Percentiles rank a stretch among this genome's conserved stretches.
phyloP scores from a whole-genome alignment of 2,797 vertebrate species.

The Martes flavigula region DNA sequence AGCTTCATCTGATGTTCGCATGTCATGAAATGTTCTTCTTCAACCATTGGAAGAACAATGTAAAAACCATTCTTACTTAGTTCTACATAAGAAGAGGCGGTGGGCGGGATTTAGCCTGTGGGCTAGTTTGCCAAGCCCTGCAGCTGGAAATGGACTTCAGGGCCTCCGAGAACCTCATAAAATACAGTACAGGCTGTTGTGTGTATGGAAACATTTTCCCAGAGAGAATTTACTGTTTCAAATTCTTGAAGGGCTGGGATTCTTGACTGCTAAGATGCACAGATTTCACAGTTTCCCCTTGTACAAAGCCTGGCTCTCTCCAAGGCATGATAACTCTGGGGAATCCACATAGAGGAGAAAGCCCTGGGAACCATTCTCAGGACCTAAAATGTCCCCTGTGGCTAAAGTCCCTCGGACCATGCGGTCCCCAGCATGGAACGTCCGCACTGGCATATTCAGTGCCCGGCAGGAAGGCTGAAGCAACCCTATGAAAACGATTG shows the following conservation, averaged over 20 bases:
- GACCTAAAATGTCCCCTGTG: not conserved
- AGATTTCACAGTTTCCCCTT: not conserved
- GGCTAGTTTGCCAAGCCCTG: not conserved
- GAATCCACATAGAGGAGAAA: not conserved
- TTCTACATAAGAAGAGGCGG: not conserved
- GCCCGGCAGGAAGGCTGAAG: not conserved
- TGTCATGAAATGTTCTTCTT: not conserved
- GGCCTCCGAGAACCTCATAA: rapidly evolving
- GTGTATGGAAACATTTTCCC: not conserved
- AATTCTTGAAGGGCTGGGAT: not conserved
- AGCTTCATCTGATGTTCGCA: not conserved
- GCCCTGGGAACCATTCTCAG: not conserved
- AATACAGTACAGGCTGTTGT: rapidly evolving
- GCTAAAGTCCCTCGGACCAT: not conserved
- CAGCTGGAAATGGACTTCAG: not conserved
- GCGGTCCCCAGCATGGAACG: rapidly evolving
- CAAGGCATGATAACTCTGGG: not conserved
- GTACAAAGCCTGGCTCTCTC: not conserved
- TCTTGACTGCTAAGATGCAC: not conserved
- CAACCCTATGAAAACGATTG: not conserved
- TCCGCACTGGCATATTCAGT: not conserved
- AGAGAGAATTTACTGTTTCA: not conserved
- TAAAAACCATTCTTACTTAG: not conserved
- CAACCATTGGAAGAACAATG: not conserved
- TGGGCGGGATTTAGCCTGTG: not conserved